Base-by-base conservation (phyloP, 2,797 vertebrate genomes). In the Borostomias antarcticus region DNA sequence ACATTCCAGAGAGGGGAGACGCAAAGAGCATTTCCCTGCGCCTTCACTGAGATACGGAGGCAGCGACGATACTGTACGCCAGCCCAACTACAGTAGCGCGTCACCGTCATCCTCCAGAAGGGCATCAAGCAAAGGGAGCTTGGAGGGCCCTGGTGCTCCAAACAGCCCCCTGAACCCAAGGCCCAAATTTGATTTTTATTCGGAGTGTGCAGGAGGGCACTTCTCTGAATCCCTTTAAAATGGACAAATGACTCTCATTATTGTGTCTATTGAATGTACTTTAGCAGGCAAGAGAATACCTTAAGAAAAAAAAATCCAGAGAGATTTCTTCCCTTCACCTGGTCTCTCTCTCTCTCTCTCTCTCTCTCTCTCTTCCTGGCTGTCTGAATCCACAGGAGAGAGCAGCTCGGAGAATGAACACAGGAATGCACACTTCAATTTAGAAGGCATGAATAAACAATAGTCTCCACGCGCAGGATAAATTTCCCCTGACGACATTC, bases 381-480 rank as follows among this genome's bases (percentile, higher is more conserved):
- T 74, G 60, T 76, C 69, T 64, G 45, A 78, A 81, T 76, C 64
- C 83, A 74, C 83, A 43, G 58, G 82, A 81, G 81, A 85, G 66
- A 60, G 30, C 69, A 76, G 82, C 67, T 69, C 45, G 58, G 83
- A 90, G 83, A 88, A 81, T 89, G 83, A 89, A 86, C 80, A 81
- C 82, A 72, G 82, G 84, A 79, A 89, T 82, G 81, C 85, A 86
- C 84, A 89, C 84, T 90, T 88, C 86, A 90, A 89, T 93, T 92
- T 89, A 90, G 85, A 84, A 78, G 84, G 85, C 86, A 90, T 87
- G 87, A 91, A 91, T 89, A 90, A 92, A 91, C 89, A 91, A 91
- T 86, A 77, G 78, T 83, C 86, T 89, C 85, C 83, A 86, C 86
- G 88, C 84, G 85, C 82, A 70, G 72, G 53, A 83, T 79, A 89